phyloP scores from a whole-genome alignment of 1,140 invertebrate genomes.

The Contarinia nasturtii region DNA sequence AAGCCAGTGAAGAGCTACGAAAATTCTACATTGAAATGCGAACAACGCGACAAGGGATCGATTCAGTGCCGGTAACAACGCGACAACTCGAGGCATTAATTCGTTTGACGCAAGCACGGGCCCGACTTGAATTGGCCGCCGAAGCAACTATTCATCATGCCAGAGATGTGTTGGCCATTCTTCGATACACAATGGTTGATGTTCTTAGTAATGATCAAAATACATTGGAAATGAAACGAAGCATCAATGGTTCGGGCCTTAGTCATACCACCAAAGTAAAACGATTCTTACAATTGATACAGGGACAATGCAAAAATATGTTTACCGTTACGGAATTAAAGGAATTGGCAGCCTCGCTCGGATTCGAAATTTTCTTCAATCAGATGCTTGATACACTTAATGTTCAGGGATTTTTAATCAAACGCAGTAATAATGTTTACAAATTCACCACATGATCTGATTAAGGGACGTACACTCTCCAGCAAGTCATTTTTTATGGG shows the following conservation, averaged over 20 bases:
- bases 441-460: slow-evolving; percentile 27
- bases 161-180: slow-evolving; percentile 65
- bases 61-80: slow-evolving; percentile 55
- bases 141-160: slow-evolving; percentile 64
- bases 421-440: slow-evolving; percentile 64
- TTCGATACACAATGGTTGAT: slow-evolving; percentile 62
- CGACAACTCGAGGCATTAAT: slow-evolving; percentile 78
- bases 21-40: slow-evolving; percentile 70
- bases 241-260: slow-evolving; percentile 52
- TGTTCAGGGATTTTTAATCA: slow-evolving; percentile 64
- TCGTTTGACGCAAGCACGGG: slow-evolving; percentile 72
- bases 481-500: too few relatives aligned
- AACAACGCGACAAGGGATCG: slow-evolving; percentile 35
- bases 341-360: slow-evolving; percentile 45
- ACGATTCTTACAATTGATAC: slow-evolving; percentile 51
- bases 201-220: slow-evolving; percentile 42
- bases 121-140: slow-evolving; percentile 64
- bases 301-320: slow-evolving; percentile 40
- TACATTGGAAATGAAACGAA: slow-evolving; percentile 43
- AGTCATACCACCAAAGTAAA: slow-evolving; percentile 51
- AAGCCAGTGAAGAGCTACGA: slow-evolving; percentile 49
- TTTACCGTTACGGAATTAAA: slow-evolving; percentile 52
- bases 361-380: slow-evolving; percentile 38
- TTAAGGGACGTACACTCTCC: too few relatives aligned
- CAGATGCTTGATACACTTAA: slow-evolving; percentile 59